Base-by-base conservation (phyloP, 2,797 vertebrate species). In the Huso huso region DNA sequence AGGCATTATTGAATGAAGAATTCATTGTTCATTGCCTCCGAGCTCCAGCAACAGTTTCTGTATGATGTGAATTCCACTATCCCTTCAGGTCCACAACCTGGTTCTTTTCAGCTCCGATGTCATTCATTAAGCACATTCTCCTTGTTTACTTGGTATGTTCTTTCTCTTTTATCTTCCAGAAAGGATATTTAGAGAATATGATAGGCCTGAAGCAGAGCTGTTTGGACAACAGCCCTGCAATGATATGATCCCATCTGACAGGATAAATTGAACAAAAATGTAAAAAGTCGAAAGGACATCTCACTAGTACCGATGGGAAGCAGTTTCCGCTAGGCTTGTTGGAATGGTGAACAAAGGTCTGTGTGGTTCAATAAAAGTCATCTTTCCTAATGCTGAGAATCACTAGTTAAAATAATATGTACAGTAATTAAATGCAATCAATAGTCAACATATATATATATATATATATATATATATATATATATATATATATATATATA, bases 1-100 rank as follows among this genome's bases (percentile, higher is more conserved):
- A 76, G 79, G 79, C 72, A 76, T 85, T 83, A 82, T 83, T 75
- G 74, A 82, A 86, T 88, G 80, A 90, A 88, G 86, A 80, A 80
- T 73, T 76, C 78, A 84, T 87, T 88, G 78, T 87, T 84, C 79
- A 78, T 65, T 74, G 63, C 71, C 71, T 72, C 68, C 66, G 63
- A 70, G 23, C 23, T 37, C 2, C 23, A 37, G 23, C 2, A 37
- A 37, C 23, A 37, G 23, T 37, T 37, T 79, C 73, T 76, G 68
- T 69, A 55, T 69, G 71, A 69, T 65, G 67, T 52, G 61, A 62
- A 66, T 72, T 73, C 49, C 68, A 51, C 75, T 65, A 48, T 57
- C 49, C 69, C 60, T 75, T 75, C 70, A 62, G 51, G 49, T 72
- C n/a, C 60, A 72, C 70, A 77, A 66, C 70, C 66, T 81, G 67